These are phyloP conservation scores for Volucella bombylans DNA, from an alignment of 2,888 invertebrate genomes.

Conservation along the genomic window DNA sequence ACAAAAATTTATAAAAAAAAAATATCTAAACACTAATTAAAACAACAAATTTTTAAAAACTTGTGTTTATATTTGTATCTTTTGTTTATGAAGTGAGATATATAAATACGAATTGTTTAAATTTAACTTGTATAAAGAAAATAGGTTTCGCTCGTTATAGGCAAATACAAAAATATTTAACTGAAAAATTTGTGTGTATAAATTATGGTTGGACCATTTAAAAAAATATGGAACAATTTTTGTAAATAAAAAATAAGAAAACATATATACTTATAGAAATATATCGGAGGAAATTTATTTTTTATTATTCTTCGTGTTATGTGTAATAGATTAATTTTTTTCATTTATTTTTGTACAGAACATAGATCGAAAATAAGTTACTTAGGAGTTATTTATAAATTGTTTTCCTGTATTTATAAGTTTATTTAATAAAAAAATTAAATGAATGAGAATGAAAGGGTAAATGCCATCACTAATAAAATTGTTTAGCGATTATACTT, in stretches of 20 bases:
- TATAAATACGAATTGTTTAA: slow-evolving; percentile 55
- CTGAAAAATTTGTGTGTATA: slow-evolving; percentile 5
- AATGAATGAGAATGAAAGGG: background rate
- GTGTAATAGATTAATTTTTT: slow-evolving; percentile 17
- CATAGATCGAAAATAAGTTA: slow-evolving; percentile 1
- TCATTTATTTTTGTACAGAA: background rate
- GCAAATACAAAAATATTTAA: slow-evolving; percentile 30
- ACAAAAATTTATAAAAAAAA: slow-evolving; percentile 53
- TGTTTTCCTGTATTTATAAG: background rate
- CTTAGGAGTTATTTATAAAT: no score
- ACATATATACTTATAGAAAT: background rate
- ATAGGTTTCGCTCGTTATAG: slow-evolving; percentile 68
- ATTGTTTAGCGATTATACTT: background rate
- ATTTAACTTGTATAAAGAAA: slow-evolving; percentile 45
- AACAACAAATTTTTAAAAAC: slow-evolving; percentile 6
- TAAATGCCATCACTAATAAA: slow-evolving; percentile 18
- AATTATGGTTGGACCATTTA: background rate
- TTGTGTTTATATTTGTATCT: slow-evolving; percentile 33
- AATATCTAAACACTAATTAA: no score
- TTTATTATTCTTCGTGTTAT: slow-evolving; percentile 32
- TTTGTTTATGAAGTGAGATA: slow-evolving; percentile 35
- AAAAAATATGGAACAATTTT: slow-evolving; percentile 19
- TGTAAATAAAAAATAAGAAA: slow-evolving; percentile 24
- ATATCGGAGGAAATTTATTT: slow-evolving; percentile 27
- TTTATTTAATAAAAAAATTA: slow-evolving; percentile 1